Evolutionary conservation across 2,888 invertebrate species (phyloP).

Genomic region (Adela reaumurella): DNA sequence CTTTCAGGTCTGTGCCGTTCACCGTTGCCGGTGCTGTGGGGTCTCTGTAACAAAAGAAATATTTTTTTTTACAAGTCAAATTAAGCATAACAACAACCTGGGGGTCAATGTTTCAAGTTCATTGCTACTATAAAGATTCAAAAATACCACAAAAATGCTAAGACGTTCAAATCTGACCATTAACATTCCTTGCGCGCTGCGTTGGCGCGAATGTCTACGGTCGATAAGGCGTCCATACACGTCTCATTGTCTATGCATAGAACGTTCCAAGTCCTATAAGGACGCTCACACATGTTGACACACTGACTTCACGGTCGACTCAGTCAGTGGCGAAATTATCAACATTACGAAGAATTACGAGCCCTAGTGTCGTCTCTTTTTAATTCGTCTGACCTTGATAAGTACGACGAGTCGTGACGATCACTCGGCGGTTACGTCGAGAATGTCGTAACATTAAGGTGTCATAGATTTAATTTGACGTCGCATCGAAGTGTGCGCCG

Average conservation of each 20-base stretch:
- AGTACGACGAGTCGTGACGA: slow-evolving; percentile 10
- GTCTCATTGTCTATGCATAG: not conserved
- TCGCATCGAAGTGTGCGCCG: no score
- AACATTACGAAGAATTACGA: slow-evolving; percentile 22
- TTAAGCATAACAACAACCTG: no score
- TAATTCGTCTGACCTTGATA: slow-evolving; percentile 19
- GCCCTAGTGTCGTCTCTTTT: slow-evolving; percentile 19
- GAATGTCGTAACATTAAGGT: slow-evolving; percentile 14
- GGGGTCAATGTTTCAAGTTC: no score
- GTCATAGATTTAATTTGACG: slow-evolving; percentile 1
- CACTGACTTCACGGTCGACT: slow-evolving; percentile 26
- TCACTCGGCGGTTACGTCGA: slow-evolving; percentile 13
- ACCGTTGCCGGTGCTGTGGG: slow-evolving; percentile 46
- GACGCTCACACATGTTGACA: slow-evolving; percentile 21
- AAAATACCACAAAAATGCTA: no score
- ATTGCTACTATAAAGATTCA: no score
- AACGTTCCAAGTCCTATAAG: not conserved
- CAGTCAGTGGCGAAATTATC: slow-evolving; percentile 26
- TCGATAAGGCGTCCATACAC: no score
- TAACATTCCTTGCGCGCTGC: not conserved
- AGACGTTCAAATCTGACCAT: not conserved
- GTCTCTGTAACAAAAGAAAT: slow-evolving; percentile 37
- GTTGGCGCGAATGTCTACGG: not conserved
- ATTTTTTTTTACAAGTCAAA: not conserved
- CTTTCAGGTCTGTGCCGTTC: slow-evolving; percentile 45